These are phyloP conservation scores for Papilio demoleus DNA, from an alignment of 2,888 invertebrate species.

Conservation along the genomic window DNA sequence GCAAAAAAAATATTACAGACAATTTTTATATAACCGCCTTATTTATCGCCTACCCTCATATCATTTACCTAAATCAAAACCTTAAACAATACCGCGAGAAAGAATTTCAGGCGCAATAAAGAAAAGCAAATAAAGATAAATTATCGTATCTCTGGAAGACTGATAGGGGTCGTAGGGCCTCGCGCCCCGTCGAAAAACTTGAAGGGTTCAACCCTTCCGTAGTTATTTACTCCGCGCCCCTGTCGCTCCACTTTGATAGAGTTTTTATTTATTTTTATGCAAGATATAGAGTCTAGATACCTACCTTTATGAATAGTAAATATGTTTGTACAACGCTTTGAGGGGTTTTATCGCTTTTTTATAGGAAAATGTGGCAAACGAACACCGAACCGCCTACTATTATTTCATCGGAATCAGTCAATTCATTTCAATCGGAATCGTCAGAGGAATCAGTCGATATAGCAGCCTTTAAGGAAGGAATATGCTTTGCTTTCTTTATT, in stretches of 20 bases:
- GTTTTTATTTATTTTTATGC: constrained; percentile 62
- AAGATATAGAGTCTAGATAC: constrained; percentile 39
- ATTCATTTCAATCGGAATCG: too few relatives aligned
- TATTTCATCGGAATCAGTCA: too few relatives aligned
- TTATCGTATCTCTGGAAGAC: constrained; percentile 76
- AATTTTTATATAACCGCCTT: constrained; percentile 3
- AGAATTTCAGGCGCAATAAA: constrained; percentile 70
- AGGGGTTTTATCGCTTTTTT: neutral
- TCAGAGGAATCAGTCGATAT: too few relatives aligned
- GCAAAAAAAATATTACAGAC: neutral
- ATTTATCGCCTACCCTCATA: constrained; percentile 16
- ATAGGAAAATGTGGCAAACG: neutral
- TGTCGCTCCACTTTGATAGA: constrained; percentile 64
- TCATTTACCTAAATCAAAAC: constrained; percentile 60
- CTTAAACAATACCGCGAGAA: constrained; percentile 70
- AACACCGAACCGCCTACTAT: too few relatives aligned
- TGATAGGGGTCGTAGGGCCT: constrained; percentile 68
- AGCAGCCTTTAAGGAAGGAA: too few relatives aligned
- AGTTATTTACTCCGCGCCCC: constrained; percentile 68
- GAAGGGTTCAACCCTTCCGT: constrained; percentile 74
- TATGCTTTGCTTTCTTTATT: too few relatives aligned
- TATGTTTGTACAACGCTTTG: constrained; percentile 13
- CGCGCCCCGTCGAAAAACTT: constrained; percentile 67
- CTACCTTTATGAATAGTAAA: constrained; percentile 27
- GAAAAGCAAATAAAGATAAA: constrained; percentile 77